phyloP scores from a whole-genome alignment of 2,113 vertebrate genomes.

The Ictalurus furcatus region DNA sequence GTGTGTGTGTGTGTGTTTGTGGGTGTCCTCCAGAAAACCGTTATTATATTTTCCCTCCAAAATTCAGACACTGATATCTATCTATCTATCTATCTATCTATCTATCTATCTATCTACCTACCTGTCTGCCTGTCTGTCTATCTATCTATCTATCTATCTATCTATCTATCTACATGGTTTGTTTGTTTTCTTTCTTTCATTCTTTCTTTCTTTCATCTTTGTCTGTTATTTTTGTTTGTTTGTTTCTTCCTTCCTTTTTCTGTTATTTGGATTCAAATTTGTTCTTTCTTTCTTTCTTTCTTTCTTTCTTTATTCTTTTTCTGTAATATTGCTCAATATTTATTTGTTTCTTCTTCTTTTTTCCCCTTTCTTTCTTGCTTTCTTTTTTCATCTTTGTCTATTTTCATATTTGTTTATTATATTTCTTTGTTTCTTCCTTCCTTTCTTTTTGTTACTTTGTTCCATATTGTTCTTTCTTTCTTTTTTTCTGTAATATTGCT shows the following conservation, averaged over 20 bases:
- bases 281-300: neutral
- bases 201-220: too few species aligned
- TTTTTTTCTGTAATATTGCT: too few species aligned
- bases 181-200: too few species aligned
- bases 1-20: neutral
- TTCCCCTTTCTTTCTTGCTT: too few species aligned
- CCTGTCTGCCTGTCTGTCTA: neutral
- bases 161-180: too few species aligned
- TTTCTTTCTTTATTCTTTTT: too few species aligned
- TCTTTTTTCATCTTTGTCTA: too few species aligned
- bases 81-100: neutral
- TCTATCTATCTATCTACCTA: neutral
- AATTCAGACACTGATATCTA: neutral
- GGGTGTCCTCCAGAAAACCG: neutral
- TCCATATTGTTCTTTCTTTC: neutral
- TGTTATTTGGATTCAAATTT: too few species aligned
- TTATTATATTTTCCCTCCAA: neutral
- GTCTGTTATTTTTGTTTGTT: neutral
- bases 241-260: neutral
- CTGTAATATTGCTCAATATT: too few species aligned
- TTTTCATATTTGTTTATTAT: too few species aligned
- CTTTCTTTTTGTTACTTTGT: neutral
- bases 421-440: too few species aligned
- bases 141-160: neutral
- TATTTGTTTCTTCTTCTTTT: too few species aligned